Evolutionary conservation across 2,113 vertebrate species (phyloP).

Genomic region (Pseudopodoces humilis): DNA sequence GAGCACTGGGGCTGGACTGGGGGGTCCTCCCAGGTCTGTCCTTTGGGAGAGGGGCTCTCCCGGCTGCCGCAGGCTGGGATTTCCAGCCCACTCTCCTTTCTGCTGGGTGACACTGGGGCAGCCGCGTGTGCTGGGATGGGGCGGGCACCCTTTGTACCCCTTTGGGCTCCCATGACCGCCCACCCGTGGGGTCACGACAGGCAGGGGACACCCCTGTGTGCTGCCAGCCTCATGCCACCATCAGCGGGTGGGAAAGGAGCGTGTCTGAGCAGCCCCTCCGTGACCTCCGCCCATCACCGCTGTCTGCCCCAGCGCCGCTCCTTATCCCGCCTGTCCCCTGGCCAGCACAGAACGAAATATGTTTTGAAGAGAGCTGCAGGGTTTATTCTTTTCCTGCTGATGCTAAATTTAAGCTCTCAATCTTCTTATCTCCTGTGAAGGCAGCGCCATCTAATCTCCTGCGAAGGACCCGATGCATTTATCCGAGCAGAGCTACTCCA

Average conservation of each 20-base stretch:
- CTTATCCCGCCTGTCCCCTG: not conserved
- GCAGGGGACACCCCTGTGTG: not conserved
- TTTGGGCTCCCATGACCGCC: accelerated
- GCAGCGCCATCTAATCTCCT: constrained; percentile 34
- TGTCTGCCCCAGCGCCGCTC: not conserved
- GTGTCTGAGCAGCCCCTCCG: not conserved
- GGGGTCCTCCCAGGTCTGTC: accelerated
- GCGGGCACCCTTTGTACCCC: not conserved
- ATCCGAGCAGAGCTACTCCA: not conserved
- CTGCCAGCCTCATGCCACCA: accelerated
- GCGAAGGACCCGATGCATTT: not conserved
- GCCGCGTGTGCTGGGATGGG: not conserved
- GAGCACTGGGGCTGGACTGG: not conserved
- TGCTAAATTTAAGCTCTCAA: constrained; percentile 39
- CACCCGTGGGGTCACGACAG: accelerated
- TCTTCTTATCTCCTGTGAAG: not conserved
- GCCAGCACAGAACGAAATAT: not conserved
- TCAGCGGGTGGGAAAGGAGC: not conserved
- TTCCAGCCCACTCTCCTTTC: not conserved
- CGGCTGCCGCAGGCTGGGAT: not conserved
- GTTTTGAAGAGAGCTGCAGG: not conserved
- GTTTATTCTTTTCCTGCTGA: not conserved
- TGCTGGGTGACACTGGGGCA: not conserved
- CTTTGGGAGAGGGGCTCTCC: accelerated
- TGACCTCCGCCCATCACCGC: not conserved